Conservation (phyloP, 2,888 invertebrate species). For the Emesis russula region DNA sequence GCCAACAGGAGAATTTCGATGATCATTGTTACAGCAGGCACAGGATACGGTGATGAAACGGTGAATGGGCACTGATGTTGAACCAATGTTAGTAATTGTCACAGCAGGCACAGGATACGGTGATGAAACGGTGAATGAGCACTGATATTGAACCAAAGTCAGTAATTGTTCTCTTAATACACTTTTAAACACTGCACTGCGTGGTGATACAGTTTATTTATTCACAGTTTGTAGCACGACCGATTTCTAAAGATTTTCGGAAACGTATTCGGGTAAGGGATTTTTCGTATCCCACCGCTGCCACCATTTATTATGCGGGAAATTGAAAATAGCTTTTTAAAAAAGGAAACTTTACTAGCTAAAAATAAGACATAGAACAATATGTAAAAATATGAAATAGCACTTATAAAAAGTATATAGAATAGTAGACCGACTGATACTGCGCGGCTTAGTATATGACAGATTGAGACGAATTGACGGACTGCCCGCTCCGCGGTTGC, state of each 20-base stretch:
- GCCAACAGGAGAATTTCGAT: not conserved
- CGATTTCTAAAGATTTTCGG: not conserved
- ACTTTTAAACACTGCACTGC: not conserved
- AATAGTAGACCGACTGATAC: no score
- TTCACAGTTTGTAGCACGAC: not conserved
- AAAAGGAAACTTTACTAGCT: no score
- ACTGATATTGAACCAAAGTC: not conserved
- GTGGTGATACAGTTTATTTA: not conserved
- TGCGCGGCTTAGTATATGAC: no score
- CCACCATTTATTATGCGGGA: not conserved
- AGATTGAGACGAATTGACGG: no score
- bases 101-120: not conserved
- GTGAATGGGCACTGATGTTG: not conserved
- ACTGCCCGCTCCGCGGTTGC: no score
- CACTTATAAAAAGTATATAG: no score
- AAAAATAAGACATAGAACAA: no score
- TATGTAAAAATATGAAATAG: no score
- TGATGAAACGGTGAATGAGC: not conserved
- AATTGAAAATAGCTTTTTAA: no score
- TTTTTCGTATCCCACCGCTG: not conserved
- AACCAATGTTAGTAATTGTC: not conserved
- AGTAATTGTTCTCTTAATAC: not conserved
- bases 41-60: not conserved
- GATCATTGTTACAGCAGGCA: not conserved
- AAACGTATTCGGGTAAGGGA: not conserved